Base-by-base conservation (phyloP, 2,113 vertebrate species). In the Cygnus atratus region DNA sequence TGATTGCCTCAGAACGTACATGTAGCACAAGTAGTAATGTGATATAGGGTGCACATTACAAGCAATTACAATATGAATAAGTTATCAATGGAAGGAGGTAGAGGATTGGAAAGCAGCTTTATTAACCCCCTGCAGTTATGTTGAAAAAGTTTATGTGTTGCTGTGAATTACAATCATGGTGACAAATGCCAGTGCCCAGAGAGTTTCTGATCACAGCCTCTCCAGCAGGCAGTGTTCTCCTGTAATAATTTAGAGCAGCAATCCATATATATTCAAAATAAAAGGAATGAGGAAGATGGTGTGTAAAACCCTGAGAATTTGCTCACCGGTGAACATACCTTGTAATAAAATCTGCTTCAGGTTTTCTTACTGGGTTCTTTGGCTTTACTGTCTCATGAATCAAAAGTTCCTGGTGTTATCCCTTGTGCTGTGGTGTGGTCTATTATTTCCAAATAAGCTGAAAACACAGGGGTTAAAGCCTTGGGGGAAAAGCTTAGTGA, bases 61-160 rank as follows among this genome's bases (percentile, higher is more conserved):
- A 93, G 95, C 95, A 97, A 97, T 97, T 98, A 97, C 95, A 87
- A 90, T 97, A 97, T 98, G 96, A 97, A 95, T 98, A 98, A 94
- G 89, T 97, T 97, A 96, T 97, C 95, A 93, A 55, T 88, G 90
- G 88, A 96, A 96, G 72, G 89, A 96, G 83, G 84, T 76, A 77
- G 72, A 93, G 84, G 85, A 86, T 74, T 87, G 87, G 93, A 97
- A 97, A 97, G 90, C 91, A 95, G 96, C 89, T 97, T 97, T 98
- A 97, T 98, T 97, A 97, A 97, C 95, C 81, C 92, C 94, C 91
- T 84, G 89, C 96, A 98, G 96, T 96, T 96, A 96, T 29, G 43
- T 95, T 87, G 66, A 92, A 94, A 94, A 96, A 94, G 82, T 97
- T 97, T 97, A 94, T 97, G 59, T 95, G 92, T 96, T 96, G 92